A percentile compares a stretch with the other conserved stretches of the same genome.
Conservation (phyloP, 2,113 vertebrate genomes). For the Chiloscyllium plagiosum region DNA sequence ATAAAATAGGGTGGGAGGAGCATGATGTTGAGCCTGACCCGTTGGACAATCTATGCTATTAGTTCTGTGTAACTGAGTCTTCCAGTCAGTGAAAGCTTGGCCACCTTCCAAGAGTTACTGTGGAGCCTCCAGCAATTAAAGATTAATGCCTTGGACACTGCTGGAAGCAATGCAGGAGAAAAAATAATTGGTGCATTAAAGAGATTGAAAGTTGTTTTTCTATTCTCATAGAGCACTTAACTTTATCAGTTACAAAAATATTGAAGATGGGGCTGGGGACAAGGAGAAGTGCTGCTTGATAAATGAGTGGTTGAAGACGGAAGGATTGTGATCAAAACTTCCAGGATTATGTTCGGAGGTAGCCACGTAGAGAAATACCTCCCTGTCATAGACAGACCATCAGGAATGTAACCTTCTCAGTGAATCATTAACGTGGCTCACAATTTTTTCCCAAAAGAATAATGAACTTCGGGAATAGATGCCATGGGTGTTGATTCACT, state of each 20-base stretch:
- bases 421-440: too few relatives aligned
- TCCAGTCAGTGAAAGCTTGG: background rate
- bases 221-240: background rate
- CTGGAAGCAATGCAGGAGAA: background rate
- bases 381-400: background rate
- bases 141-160: background rate
- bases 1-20: too few relatives aligned
- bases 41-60: background rate
- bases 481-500: too few relatives aligned
- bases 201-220: background rate
- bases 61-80: background rate
- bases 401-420: background rate
- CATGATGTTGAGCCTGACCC: background rate
- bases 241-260: background rate
- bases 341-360: background rate
- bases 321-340: background rate
- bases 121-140: background rate
- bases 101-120: background rate
- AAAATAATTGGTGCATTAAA: slow-evolving; percentile 26
- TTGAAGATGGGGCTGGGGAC: background rate
- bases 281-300: background rate
- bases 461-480: too few relatives aligned
- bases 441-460: too few relatives aligned
- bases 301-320: background rate
- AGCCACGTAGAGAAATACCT: background rate